Conservation (phyloP, 2,797 vertebrate genomes). For the Sebastes cheni region DNA sequence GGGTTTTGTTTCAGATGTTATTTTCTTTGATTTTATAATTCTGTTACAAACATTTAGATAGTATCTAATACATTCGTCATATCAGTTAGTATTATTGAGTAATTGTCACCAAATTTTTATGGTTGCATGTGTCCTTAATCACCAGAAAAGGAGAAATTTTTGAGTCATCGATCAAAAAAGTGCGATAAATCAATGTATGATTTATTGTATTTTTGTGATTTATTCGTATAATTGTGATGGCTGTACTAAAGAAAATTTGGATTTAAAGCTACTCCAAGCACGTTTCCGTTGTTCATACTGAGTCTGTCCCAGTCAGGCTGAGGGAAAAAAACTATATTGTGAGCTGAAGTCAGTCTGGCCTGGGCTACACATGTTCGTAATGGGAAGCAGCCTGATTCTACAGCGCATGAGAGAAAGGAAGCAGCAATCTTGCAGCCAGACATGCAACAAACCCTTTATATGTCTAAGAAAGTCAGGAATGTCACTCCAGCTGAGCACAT, state of each 20-base stretch:
- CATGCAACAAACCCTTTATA: conserved; percentile 75
- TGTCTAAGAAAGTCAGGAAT: conserved; percentile 82
- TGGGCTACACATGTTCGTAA: conserved; percentile 65
- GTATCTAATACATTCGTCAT: neutral
- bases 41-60: neutral
- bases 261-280: neutral
- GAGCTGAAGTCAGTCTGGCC: conserved; percentile 21
- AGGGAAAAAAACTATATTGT: neutral
- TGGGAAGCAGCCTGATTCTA: conserved; percentile 54
- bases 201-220: neutral
- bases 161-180: neutral
- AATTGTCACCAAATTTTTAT: neutral
- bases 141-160: neutral
- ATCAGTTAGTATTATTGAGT: neutral
- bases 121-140: neutral
- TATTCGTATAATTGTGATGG: neutral
- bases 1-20: neutral
- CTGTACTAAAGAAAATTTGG: neutral
- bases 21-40: neutral
- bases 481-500: conserved; percentile 68
- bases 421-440: conserved; percentile 73
- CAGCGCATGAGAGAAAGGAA: conserved; percentile 36
- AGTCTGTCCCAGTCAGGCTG: neutral
- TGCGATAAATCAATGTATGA: neutral
- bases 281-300: neutral